Conservation (phyloP, 2,113 vertebrate species). For the Zingel zingel region DNA sequence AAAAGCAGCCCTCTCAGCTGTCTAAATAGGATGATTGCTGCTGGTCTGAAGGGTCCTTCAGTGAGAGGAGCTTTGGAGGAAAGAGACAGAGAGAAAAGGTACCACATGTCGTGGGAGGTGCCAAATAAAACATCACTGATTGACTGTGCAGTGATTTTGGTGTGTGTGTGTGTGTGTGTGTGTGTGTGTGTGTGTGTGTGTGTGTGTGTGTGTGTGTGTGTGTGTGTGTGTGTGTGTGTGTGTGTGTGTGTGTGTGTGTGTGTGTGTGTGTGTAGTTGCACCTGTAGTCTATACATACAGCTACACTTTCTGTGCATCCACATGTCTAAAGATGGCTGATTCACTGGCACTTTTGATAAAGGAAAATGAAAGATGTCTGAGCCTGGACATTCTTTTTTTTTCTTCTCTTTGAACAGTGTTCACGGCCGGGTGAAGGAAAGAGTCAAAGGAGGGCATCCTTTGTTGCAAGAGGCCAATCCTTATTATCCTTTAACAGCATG, state of each 20-base stretch:
- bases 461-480: slow-evolving; percentile 45
- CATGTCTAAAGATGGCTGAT: not conserved
- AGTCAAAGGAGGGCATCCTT: slow-evolving; percentile 54
- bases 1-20: slow-evolving; percentile 70
- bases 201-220: not conserved
- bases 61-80: slow-evolving; percentile 62
- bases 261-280: not conserved
- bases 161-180: not conserved
- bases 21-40: slow-evolving; percentile 83
- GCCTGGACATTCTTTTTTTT: slow-evolving; percentile 1
- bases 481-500: slow-evolving; percentile 68
- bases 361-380: slow-evolving; percentile 47
- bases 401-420: slow-evolving; percentile 34
- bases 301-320: not conserved
- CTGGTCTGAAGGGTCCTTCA: slow-evolving; percentile 81
- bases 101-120: slow-evolving; percentile 70
- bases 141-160: slow-evolving; percentile 36
- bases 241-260: slow-evolving; percentile 2
- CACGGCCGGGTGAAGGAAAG: slow-evolving; percentile 58
- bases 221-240: not conserved
- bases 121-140: slow-evolving; percentile 73
- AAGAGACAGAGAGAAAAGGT: slow-evolving; percentile 63
- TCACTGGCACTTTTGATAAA: slow-evolving; percentile 28
- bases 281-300: not conserved
- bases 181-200: too few relatives aligned